These are phyloP conservation scores for Polia nebulosa DNA, from an alignment of 2,888 invertebrate genomes.

Conservation along the genomic window DNA sequence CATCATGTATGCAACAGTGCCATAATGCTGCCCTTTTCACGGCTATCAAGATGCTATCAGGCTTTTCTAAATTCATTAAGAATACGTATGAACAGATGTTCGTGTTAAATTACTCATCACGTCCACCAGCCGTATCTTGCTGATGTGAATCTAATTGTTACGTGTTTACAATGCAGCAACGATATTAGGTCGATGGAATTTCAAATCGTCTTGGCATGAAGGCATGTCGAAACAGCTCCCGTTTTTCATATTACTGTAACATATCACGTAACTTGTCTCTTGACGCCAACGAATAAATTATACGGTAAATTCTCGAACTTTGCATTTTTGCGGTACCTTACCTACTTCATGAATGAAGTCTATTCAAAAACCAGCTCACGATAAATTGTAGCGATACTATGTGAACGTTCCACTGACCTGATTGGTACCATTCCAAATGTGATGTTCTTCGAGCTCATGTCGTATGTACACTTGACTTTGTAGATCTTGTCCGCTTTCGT, in stretches of 20 bases:
- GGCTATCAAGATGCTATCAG: constrained; percentile 69
- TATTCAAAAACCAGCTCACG: constrained; percentile 61
- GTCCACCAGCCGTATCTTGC: constrained; percentile 67
- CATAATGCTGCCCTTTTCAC: constrained; percentile 66
- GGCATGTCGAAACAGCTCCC: constrained; percentile 73
- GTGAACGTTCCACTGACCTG: constrained; percentile 90
- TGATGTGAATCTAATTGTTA: constrained; percentile 79
- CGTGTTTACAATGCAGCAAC: constrained; percentile 77
- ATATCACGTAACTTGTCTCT: constrained; percentile 77
- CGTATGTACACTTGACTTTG: constrained; percentile 98
- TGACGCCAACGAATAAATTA: constrained; percentile 75
- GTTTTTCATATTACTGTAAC: constrained; percentile 74
- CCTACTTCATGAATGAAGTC: constrained; percentile 56
- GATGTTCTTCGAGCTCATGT: constrained; percentile 98
- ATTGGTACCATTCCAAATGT: constrained; percentile 99
- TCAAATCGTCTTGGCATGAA: constrained; percentile 74
- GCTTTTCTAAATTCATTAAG: constrained; percentile 70
- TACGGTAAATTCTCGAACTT: constrained; percentile 69
- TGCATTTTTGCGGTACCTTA: constrained; percentile 66
- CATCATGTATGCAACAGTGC: constrained; percentile 43
- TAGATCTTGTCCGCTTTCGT: constrained; percentile 99
- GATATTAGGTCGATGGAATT: constrained; percentile 78
- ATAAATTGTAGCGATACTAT: constrained; percentile 60
- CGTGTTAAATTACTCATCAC: constrained; percentile 76
- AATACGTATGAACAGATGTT: constrained; percentile 70